phyloP scores from a whole-genome alignment of 2,888 invertebrate genomes.

The Peribatodes rhomboidaria region DNA sequence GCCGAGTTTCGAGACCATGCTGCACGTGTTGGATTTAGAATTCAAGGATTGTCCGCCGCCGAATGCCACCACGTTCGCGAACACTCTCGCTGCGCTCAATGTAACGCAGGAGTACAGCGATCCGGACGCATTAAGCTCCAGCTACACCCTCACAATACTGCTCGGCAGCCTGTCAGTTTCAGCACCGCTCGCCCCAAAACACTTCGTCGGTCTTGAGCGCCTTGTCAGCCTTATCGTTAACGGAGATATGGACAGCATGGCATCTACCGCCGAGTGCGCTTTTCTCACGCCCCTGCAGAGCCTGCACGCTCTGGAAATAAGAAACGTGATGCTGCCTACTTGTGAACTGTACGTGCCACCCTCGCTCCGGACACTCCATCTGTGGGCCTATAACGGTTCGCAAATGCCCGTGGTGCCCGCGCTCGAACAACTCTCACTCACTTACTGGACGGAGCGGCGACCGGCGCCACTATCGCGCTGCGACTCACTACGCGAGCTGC shows the following conservation, averaged over 20 bases:
- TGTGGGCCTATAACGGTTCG: not conserved
- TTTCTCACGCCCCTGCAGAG: not conserved
- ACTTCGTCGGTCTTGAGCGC: not conserved
- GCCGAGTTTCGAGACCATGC: not conserved
- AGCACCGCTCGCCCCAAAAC: not conserved
- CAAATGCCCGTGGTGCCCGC: not conserved
- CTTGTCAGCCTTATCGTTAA: not conserved
- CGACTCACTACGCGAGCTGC: not conserved
- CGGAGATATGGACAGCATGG: too few species aligned
- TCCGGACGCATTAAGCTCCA: not conserved
- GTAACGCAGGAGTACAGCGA: not conserved
- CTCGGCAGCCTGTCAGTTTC: not conserved
- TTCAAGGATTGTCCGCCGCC: not conserved
- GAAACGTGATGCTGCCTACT: not conserved
- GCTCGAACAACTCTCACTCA: not conserved
- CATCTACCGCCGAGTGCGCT: not conserved
- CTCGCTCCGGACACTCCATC: not conserved
- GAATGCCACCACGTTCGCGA: not conserved
- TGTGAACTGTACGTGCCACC: not conserved
- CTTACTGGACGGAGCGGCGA: not conserved
- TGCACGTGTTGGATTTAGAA: not conserved
- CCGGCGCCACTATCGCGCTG: not conserved
- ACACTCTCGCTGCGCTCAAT: not conserved
- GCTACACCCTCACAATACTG: not conserved
- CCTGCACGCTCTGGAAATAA: not conserved